Conservation (phyloP, 1,140 invertebrate genomes). For the Planococcus citri region DNA sequence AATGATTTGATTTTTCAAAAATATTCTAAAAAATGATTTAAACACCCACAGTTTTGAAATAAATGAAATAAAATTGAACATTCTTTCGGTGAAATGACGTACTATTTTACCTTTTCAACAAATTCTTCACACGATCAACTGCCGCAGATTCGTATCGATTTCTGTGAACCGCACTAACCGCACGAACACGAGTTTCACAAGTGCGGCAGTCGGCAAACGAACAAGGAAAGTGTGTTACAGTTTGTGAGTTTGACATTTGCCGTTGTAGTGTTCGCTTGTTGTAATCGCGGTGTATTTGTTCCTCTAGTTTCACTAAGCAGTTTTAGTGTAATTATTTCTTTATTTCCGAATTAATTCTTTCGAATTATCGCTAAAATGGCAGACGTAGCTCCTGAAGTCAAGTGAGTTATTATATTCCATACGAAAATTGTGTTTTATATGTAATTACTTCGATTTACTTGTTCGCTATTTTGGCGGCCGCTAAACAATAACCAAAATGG, state of each 20-base stretch:
- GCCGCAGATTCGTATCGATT: background rate
- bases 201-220: background rate
- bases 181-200: background rate
- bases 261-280: background rate
- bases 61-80: no score
- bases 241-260: background rate
- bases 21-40: no score
- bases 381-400: constrained; percentile 7
- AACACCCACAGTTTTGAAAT: no score
- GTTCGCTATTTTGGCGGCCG: constrained; percentile 9
- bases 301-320: background rate
- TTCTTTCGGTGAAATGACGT: no score
- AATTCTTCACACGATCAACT: background rate
- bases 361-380: constrained; percentile 8
- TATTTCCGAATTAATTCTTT: background rate
- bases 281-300: background rate
- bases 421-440: background rate
- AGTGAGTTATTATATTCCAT: background rate
- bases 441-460: background rate
- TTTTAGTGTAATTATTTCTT: background rate
- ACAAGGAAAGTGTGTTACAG: background rate
- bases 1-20: no score
- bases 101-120: background rate
- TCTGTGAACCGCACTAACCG: background rate
- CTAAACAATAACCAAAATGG: constrained; percentile 16